A percentile compares a stretch with the other conserved stretches of the same genome.
phyloP scores from a whole-genome alignment of 2,797 vertebrate genomes.

The Synaphobranchus kaupii region DNA sequence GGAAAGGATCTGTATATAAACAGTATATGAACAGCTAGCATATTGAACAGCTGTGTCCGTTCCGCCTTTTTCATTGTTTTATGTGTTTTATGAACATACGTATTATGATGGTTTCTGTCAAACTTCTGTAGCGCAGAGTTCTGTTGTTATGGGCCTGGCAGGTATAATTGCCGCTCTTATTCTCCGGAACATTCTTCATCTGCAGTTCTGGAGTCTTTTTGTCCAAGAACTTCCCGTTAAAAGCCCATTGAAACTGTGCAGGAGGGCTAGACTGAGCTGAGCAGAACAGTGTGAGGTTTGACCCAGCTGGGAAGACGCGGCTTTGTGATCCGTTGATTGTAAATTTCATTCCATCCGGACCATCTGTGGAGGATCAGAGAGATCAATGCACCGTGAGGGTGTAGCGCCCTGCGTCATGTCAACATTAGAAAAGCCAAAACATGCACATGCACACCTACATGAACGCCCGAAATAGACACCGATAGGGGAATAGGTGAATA shows the following conservation, averaged over 20 bases:
- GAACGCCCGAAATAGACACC: neutral
- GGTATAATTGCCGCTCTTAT: conserved; percentile 58
- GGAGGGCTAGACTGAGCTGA: conserved; percentile 55
- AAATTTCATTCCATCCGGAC: conserved; percentile 60
- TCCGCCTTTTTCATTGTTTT: neutral
- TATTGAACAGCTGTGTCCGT: no score
- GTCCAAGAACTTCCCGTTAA: conserved; percentile 47
- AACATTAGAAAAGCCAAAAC: neutral
- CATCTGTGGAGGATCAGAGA: conserved; percentile 50
- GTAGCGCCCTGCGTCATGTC: neutral
- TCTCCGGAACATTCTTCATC: conserved; percentile 35
- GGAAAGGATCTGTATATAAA: no score
- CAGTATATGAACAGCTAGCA: neutral
- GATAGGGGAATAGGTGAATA: neutral
- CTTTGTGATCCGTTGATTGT: conserved; percentile 49
- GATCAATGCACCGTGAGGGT: neutral
- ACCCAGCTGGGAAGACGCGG: conserved; percentile 46
- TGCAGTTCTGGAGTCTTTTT: conserved; percentile 43
- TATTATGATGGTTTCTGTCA: conserved; percentile 53
- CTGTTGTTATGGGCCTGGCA: conserved; percentile 61
- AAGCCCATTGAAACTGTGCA: conserved; percentile 57
- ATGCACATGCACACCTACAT: neutral
- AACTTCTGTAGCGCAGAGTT: conserved; percentile 48
- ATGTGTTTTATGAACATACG: conserved; percentile 46
- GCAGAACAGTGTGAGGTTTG: conserved; percentile 58